These are phyloP conservation scores for Dasypus novemcinctus DNA, from an alignment of 2,113 vertebrate genomes.

Conservation along the genomic window DNA sequence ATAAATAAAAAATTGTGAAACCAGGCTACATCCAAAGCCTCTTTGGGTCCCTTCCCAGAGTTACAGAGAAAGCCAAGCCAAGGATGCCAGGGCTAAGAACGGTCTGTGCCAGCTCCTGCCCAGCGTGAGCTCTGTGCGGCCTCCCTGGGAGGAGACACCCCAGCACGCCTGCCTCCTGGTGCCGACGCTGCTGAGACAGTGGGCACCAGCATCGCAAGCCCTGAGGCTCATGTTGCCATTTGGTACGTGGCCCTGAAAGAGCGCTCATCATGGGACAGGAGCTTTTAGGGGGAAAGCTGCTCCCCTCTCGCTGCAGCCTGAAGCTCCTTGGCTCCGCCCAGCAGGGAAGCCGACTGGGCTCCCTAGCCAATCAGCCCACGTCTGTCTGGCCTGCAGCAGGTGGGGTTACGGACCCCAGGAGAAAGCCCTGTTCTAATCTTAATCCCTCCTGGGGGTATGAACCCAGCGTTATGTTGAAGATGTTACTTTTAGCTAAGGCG, in stretches of 20 bases:
- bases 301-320: background rate
- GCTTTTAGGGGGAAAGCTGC: background rate
- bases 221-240: background rate
- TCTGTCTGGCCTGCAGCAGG: background rate
- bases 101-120: rapidly evolving
- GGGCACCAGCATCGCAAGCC: background rate
- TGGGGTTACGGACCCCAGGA: too few relatives aligned
- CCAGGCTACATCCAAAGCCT: background rate
- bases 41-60: background rate
- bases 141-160: background rate
- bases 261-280: background rate
- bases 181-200: rapidly evolving
- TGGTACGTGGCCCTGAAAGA: background rate
- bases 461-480: too few relatives aligned
- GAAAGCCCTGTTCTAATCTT: too few relatives aligned
- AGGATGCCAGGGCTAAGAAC: background rate
- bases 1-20: too few relatives aligned
- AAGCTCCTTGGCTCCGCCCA: background rate
- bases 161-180: rapidly evolving
- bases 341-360: background rate
- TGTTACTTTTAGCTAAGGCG: too few relatives aligned
- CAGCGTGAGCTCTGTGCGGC: rapidly evolving
- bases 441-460: too few relatives aligned
- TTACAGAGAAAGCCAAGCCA: background rate
- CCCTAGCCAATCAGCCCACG: background rate